phyloP scores from a whole-genome alignment of 2,888 invertebrate species.

The Melieria picta region DNA sequence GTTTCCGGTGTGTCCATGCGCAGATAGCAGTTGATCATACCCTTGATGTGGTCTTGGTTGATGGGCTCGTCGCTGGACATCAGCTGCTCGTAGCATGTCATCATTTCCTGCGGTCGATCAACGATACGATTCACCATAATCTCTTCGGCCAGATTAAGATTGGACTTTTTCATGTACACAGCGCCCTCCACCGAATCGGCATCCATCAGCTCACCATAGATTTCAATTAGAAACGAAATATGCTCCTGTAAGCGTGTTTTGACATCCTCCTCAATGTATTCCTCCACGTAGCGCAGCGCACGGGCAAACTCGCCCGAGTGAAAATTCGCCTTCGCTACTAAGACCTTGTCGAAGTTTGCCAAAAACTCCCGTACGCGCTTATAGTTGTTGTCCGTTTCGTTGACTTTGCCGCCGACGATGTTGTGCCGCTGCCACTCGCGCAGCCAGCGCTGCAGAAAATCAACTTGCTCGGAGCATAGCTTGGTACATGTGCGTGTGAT shows the following conservation, averaged over 20 bases:
- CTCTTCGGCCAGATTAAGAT: slow-evolving; percentile 83
- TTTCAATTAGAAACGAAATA: slow-evolving; percentile 75
- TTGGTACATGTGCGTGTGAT: slow-evolving; percentile 70
- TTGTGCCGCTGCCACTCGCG: slow-evolving; percentile 68
- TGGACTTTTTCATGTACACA: slow-evolving; percentile 77
- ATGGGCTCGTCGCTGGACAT: slow-evolving; percentile 71
- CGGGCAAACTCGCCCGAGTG: slow-evolving; percentile 80
- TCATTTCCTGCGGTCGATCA: slow-evolving; percentile 85
- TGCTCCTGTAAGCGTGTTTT: slow-evolving; percentile 69
- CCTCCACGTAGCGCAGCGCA: slow-evolving; percentile 79
- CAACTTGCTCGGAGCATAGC: slow-evolving; percentile 77
- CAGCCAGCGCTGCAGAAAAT: slow-evolving; percentile 81
- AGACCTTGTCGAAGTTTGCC: slow-evolving; percentile 71
- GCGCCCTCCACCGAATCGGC: slow-evolving; percentile 89
- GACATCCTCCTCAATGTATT: slow-evolving; percentile 73
- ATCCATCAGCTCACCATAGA: slow-evolving; percentile 89
- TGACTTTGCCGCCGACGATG: slow-evolving; percentile 61
- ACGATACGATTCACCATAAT: slow-evolving; percentile 86
- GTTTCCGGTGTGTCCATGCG: slow-evolving; percentile 88
- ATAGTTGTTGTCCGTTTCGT: slow-evolving; percentile 48
- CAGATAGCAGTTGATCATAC: slow-evolving; percentile 87
- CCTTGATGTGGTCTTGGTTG: slow-evolving; percentile 68
- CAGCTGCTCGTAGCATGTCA: slow-evolving; percentile 87
- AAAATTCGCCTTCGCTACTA: slow-evolving; percentile 78
- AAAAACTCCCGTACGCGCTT: slow-evolving; percentile 62